These are phyloP conservation scores for Falco berigora DNA, from an alignment of 2,797 vertebrate species.

Conservation along the genomic window DNA sequence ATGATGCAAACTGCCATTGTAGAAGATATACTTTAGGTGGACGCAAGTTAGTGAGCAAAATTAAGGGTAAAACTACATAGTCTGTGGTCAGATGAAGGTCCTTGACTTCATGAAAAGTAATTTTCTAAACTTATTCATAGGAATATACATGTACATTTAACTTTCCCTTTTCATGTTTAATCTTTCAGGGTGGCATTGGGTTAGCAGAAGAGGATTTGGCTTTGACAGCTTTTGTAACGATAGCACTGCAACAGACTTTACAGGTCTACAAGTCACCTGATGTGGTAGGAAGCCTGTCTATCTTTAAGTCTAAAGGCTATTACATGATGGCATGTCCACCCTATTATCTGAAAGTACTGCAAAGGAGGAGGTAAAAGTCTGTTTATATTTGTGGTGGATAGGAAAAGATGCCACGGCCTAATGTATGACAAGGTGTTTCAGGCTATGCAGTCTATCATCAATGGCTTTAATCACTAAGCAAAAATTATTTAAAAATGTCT, in stretches of 20 bases:
- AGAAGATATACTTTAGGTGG: neutral
- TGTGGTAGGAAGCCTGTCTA: conserved; percentile 43
- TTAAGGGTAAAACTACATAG: neutral
- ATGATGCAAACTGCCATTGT: neutral
- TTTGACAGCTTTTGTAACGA: conserved; percentile 70
- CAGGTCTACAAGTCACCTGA: neutral
- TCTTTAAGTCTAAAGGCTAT: neutral
- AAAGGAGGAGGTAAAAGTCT: neutral
- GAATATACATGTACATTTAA: fast-evolving
- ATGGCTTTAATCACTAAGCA: neutral
- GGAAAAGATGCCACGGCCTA: neutral
- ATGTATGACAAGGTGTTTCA: fast-evolving
- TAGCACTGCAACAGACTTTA: conserved; percentile 52
- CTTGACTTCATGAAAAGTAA: neutral
- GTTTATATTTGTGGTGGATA: neutral
- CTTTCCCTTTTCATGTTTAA: neutral
- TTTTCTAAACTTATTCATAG: neutral
- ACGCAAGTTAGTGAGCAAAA: neutral
- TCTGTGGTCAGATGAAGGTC: neutral
- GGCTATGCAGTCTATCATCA: fast-evolving
- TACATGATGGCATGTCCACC: neutral
- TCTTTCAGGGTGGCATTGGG: conserved; percentile 66
- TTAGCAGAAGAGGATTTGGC: conserved; percentile 56
- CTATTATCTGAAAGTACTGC: neutral
- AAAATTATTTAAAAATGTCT: neutral